These are phyloP conservation scores for Typhlichthys eigenmanni DNA, from an alignment of 2,797 vertebrate species.

Conservation along the genomic window DNA sequence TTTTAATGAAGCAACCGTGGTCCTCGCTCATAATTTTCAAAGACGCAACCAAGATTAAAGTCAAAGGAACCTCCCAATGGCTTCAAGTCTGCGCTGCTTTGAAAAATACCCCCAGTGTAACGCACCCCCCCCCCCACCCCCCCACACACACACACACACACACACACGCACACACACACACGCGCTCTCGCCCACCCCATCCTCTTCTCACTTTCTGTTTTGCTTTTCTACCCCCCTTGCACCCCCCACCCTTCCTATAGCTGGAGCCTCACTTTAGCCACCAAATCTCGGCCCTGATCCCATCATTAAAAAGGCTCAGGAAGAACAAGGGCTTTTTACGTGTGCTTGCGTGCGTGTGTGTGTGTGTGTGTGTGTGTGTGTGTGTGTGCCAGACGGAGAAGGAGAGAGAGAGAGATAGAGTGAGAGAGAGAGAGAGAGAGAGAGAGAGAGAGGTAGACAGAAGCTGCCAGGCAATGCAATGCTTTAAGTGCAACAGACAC, in stretches of 20 bases:
- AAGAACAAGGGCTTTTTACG: conserved; percentile 68
- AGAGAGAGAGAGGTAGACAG: conserved; percentile 67
- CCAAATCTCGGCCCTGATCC: conserved; percentile 80
- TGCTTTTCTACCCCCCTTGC: conserved; percentile 48
- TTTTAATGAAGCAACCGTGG: conserved; percentile 87
- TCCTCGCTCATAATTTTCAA: conserved; percentile 87
- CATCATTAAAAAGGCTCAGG: conserved; percentile 81
- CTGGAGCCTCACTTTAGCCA: conserved; percentile 82
- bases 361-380: conserved; percentile 25
- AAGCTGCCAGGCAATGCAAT: conserved; percentile 68
- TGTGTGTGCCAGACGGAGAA: conserved; percentile 1
- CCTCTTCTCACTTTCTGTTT: conserved; percentile 64
- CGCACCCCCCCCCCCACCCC: conserved; percentile 63
- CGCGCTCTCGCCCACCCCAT: not conserved
- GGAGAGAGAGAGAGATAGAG: conserved; percentile 15
- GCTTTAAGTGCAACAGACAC: conserved; percentile 79
- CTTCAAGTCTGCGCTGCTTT: conserved; percentile 83
- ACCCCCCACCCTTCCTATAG: conserved; percentile 63
- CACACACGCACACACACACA: not conserved
- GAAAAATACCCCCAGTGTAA: conserved; percentile 86
- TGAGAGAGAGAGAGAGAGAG: conserved; percentile 17
- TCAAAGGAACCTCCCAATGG: conserved; percentile 87
- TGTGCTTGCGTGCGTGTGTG: conserved; percentile 27
- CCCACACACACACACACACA: no score
- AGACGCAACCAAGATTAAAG: conserved; percentile 85